Conservation (phyloP, 2,888 invertebrate genomes). For the Drosophila falleni region DNA sequence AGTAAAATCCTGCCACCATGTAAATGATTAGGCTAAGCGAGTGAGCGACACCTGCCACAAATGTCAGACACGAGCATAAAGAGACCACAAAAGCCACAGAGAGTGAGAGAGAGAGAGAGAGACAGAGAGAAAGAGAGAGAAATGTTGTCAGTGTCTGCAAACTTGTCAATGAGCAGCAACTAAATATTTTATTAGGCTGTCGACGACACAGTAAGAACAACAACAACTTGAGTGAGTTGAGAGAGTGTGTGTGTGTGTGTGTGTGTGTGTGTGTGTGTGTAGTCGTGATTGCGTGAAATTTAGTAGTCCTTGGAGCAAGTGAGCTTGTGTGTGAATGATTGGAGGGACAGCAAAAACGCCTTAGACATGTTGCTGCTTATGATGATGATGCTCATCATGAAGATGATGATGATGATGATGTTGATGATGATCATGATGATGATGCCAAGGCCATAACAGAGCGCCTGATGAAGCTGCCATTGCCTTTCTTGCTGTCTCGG, state of each 20-base stretch:
- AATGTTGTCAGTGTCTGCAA: conserved; percentile 72
- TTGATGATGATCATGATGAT: conserved; percentile 50
- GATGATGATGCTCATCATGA: conserved; percentile 49
- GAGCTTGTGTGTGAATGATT: conserved; percentile 35
- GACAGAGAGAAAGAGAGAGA: no score
- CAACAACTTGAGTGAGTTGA: not conserved
- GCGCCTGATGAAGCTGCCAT: conserved; percentile 73
- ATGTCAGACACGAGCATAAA: conserved; percentile 57
- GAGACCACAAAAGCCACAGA: conserved; percentile 61
- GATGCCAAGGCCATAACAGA: conserved; percentile 64
- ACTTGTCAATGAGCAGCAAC: conserved; percentile 82
- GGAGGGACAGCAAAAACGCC: conserved; percentile 42
- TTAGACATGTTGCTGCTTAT: conserved; percentile 71
- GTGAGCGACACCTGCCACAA: conserved; percentile 66
- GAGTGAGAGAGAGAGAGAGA: conserved; percentile 9
- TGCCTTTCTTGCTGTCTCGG: conserved; percentile 42
- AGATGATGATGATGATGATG: conserved; percentile 36
- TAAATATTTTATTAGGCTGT: conserved; percentile 84
- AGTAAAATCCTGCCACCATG: conserved; percentile 23
- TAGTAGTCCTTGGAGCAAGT: conserved; percentile 61
- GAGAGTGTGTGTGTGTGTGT: conserved; percentile 11
- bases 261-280: conserved; percentile 49
- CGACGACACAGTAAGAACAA: conserved; percentile 53
- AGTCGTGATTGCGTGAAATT: conserved; percentile 80
- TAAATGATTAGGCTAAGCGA: conserved; percentile 60